A percentile compares a stretch with the other conserved stretches of the same genome.
These are phyloP conservation scores for Diploptera punctata DNA, from an alignment of 2,888 invertebrate genomes.

Conservation along the genomic window DNA sequence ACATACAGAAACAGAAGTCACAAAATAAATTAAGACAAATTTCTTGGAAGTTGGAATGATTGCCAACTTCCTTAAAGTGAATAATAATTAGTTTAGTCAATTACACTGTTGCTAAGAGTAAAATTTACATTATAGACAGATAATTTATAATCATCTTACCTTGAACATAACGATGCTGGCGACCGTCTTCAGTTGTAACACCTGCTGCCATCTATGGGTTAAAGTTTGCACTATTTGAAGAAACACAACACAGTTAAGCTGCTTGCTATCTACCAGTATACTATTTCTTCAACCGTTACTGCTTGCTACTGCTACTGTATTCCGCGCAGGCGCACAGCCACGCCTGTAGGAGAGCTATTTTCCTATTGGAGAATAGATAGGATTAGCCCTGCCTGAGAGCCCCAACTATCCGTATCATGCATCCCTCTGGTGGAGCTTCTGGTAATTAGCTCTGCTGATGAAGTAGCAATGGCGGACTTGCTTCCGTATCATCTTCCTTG, in stretches of 20 bases:
- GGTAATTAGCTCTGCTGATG: not conserved
- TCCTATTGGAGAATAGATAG: not conserved
- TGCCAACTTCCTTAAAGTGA: too few relatives aligned
- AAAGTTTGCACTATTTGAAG: not conserved
- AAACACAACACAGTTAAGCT: not conserved
- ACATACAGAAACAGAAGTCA: too few relatives aligned
- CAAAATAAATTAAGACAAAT: too few relatives aligned
- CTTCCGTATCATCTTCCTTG: too few relatives aligned
- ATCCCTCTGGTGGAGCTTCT: not conserved
- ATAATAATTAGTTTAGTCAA: too few relatives aligned
- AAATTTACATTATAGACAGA: too few relatives aligned
- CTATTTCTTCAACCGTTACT: too few relatives aligned
- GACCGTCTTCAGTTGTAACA: constrained; percentile 30
- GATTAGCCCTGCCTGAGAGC: not conserved
- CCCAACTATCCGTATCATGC: not conserved
- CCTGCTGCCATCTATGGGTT: constrained; percentile 37
- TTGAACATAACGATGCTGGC: constrained; percentile 27
- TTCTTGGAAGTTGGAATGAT: too few relatives aligned
- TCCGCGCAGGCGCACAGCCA: constrained; percentile 6
- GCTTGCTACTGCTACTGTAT: not conserved
- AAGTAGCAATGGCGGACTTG: not conserved
- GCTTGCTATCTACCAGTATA: too few relatives aligned
- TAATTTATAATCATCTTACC: too few relatives aligned
- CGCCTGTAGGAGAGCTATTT: not conserved
- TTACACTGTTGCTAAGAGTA: too few relatives aligned